Evolutionary conservation across 1,140 invertebrate species (phyloP).

Genomic region (Amyelois transitella): DNA sequence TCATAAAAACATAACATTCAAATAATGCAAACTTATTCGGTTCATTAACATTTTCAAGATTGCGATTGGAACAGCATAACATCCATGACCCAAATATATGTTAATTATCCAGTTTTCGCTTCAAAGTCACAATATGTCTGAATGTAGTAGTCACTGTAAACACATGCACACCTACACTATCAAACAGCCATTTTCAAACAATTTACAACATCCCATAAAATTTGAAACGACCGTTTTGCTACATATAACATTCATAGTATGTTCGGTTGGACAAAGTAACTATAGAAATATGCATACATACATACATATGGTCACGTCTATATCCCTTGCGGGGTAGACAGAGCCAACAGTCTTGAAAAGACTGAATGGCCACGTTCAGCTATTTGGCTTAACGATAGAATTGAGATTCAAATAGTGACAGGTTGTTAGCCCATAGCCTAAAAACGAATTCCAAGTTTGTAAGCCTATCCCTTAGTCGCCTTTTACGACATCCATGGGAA

Average conservation of each 20-base stretch:
- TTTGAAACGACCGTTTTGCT: conserved; percentile 13
- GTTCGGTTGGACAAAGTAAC: conserved; percentile 4
- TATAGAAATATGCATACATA: conserved; percentile 1
- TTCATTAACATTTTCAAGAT: not conserved
- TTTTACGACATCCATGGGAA: too few species aligned
- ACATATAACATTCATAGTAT: conserved; percentile 10
- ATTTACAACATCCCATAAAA: conserved; percentile 19
- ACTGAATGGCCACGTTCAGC: too few species aligned
- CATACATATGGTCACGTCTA: too few species aligned
- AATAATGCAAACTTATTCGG: not conserved
- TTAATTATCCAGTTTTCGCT: conserved; percentile 9
- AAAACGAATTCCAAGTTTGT: too few species aligned
- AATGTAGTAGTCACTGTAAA: not conserved
- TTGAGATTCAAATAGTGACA: too few species aligned
- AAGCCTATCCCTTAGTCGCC: too few species aligned
- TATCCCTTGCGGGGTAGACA: too few species aligned
- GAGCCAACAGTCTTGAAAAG: too few species aligned
- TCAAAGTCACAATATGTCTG: conserved; percentile 5
- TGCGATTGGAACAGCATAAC: not conserved
- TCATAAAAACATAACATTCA: not conserved
- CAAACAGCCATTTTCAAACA: conserved; percentile 14
- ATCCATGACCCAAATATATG: conserved; percentile 12
- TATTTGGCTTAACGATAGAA: too few species aligned
- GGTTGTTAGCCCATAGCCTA: too few species aligned
- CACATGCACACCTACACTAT: conserved; percentile 11